Conservation (phyloP, 2,888 invertebrate species). For the Opisthograptis luteolata region DNA sequence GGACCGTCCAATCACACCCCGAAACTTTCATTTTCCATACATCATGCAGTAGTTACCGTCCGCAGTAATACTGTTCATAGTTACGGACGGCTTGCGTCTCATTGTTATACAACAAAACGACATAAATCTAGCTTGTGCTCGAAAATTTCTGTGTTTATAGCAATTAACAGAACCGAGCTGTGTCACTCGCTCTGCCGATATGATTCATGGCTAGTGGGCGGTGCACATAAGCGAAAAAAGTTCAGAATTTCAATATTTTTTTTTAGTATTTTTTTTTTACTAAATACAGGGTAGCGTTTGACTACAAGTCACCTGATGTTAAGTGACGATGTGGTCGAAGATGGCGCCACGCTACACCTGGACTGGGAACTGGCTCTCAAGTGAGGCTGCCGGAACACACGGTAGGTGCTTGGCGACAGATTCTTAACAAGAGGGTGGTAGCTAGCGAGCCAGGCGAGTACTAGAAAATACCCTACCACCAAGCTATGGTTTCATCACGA, state of each 20-base stretch:
- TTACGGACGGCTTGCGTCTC: conserved; percentile 34
- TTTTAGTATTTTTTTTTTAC: too few relatives aligned
- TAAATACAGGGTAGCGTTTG: too few relatives aligned
- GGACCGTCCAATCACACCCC: conserved; percentile 1
- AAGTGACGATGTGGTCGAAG: neutral
- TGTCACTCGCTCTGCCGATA: conserved; percentile 50
- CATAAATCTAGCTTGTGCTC: conserved; percentile 56
- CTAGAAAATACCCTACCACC: too few relatives aligned
- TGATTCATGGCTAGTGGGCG: conserved; percentile 48
- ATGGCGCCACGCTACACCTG: neutral
- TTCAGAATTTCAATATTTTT: neutral
- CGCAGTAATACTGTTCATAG: conserved; percentile 4
- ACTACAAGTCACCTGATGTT: too few relatives aligned
- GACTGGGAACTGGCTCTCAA: too few relatives aligned
- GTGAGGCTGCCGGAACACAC: too few relatives aligned
- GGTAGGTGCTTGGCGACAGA: too few relatives aligned
- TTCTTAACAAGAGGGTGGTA: too few relatives aligned
- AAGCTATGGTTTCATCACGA: too few relatives aligned
- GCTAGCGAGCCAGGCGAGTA: too few relatives aligned
- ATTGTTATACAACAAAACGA: conserved; percentile 49
- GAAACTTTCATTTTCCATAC: conserved; percentile 22
- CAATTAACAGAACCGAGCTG: conserved; percentile 56
- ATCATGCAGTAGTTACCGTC: conserved; percentile 27
- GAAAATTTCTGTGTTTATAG: conserved; percentile 60
- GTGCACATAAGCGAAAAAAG: conserved; percentile 29